phyloP scores from a whole-genome alignment of 2,888 invertebrate genomes.

The Lasioglossum pauxillum region DNA sequence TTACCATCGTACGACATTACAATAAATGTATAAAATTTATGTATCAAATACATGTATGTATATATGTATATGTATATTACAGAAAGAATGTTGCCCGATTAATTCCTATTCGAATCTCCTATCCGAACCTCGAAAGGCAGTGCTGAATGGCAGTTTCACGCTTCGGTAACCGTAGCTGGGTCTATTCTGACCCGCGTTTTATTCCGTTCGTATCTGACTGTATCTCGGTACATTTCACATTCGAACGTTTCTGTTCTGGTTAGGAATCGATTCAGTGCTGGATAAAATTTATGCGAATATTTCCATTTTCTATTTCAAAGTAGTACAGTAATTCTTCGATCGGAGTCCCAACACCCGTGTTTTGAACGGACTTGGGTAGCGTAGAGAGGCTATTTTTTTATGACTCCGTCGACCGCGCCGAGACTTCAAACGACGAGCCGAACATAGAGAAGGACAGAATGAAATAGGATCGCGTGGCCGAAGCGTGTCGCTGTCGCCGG shows the following conservation, averaged over 20 bases:
- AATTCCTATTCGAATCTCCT: slow-evolving; percentile 32
- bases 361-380: no score
- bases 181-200: not conserved
- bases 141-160: slow-evolving; percentile 25
- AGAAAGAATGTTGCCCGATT: slow-evolving; percentile 49
- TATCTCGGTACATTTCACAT: not conserved
- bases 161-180: not conserved
- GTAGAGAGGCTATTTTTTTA: no score
- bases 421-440: no score
- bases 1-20: slow-evolving; percentile 65
- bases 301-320: not conserved
- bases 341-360: no score
- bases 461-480: no score
- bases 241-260: not conserved
- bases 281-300: not conserved
- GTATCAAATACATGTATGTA: slow-evolving; percentile 77
- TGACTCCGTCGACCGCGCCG: no score
- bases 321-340: no score
- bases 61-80: slow-evolving; percentile 61
- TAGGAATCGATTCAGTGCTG: not conserved
- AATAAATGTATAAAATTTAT: slow-evolving; percentile 79
- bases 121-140: slow-evolving; percentile 35
- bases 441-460: no score
- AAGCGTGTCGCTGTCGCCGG: no score
- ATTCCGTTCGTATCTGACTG: not conserved